Conservation (phyloP, 2,113 vertebrate genomes). For the Nycticryphes semicollaris region DNA sequence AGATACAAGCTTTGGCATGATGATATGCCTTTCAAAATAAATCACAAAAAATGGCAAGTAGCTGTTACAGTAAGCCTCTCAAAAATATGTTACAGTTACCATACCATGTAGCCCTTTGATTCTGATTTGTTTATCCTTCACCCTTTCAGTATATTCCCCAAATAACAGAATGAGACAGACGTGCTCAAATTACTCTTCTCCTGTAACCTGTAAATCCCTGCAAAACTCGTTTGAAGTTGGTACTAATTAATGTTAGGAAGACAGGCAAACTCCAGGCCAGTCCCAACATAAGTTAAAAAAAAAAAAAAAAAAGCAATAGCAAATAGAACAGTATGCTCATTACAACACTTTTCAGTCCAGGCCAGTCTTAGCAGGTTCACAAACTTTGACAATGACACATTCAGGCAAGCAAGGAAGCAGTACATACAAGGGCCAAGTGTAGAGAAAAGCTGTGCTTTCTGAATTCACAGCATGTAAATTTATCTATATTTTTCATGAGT, state of each 20-base stretch:
- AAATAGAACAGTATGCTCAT: neutral
- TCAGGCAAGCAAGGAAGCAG: neutral
- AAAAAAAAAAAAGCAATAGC: neutral
- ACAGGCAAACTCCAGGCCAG: neutral
- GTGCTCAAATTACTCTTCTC: neutral
- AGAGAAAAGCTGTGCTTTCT: neutral
- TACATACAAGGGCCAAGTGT: neutral
- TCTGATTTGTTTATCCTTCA: conserved; percentile 5
- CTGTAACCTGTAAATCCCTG: neutral
- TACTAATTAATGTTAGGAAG: neutral
- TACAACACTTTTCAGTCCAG: neutral
- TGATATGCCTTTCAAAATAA: neutral
- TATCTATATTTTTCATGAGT: neutral
- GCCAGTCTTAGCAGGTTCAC: neutral
- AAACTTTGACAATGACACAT: neutral
- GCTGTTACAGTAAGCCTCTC: neutral
- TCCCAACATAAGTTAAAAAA: neutral
- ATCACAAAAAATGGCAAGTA: neutral
- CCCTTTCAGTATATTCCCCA: neutral
- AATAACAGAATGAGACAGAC: neutral
- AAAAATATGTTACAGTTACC: neutral
- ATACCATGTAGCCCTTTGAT: neutral
- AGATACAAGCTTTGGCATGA: neutral
- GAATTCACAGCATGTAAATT: neutral
- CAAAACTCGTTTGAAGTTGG: neutral